A percentile compares a stretch with the other conserved stretches of the same genome.
phyloP scores from a whole-genome alignment of 1,140 invertebrate genomes.

The Eupeodes corollae region DNA sequence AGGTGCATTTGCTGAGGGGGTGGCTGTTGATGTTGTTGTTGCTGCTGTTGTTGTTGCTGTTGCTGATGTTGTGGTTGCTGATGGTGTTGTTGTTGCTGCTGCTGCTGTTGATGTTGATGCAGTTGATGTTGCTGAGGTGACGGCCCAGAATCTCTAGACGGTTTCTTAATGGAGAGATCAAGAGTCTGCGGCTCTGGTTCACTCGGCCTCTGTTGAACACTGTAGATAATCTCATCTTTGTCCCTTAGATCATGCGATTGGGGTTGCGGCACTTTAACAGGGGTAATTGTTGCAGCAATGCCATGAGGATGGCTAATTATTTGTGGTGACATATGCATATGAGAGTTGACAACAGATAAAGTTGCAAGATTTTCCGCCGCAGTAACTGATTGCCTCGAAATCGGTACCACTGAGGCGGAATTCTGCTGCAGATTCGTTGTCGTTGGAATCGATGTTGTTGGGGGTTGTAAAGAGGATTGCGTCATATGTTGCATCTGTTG shows the following conservation, averaged over 20 bases:
- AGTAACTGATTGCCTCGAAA: slow-evolving; percentile 29
- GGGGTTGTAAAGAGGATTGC: background rate
- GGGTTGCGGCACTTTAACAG: slow-evolving; percentile 34
- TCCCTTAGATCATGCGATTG: slow-evolving; percentile 20
- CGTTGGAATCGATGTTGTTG: background rate
- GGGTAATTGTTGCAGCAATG: slow-evolving; percentile 56
- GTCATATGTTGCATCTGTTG: background rate
- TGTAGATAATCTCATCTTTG: slow-evolving; percentile 47
- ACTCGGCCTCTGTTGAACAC: slow-evolving; percentile 42
- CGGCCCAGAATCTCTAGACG: slow-evolving; percentile 41
- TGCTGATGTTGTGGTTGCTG: slow-evolving; percentile 18
- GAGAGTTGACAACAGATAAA: slow-evolving; percentile 51
- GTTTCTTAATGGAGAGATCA: slow-evolving; percentile 71
- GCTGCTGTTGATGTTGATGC: background rate
- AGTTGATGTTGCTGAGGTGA: slow-evolving; percentile 18
- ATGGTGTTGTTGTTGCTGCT: background rate
- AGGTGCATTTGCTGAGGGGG: slow-evolving; percentile 10
- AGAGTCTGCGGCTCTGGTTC: slow-evolving; percentile 53
- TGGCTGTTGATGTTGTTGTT: slow-evolving; percentile 38
- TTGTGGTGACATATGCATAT: slow-evolving; percentile 16
- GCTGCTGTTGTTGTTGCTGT: slow-evolving; percentile 30
- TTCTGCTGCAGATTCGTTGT: background rate
- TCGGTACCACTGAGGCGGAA: background rate
- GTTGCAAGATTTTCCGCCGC: slow-evolving; percentile 49
- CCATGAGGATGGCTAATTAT: slow-evolving; percentile 17